phyloP scores from a whole-genome alignment of 2,113 vertebrate genomes.

The Saccopteryx leptura region DNA sequence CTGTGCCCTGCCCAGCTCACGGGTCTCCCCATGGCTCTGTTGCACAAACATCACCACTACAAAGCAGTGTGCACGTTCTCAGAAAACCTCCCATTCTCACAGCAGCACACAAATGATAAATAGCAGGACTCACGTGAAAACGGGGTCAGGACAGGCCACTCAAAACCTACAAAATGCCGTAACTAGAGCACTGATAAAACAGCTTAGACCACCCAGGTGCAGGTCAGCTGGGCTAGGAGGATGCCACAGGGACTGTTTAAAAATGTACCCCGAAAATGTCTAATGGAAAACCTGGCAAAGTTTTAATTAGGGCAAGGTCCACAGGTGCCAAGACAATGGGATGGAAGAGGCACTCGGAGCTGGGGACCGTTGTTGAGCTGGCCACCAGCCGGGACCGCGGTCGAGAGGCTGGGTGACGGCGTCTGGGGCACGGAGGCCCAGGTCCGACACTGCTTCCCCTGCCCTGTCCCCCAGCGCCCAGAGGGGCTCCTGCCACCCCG shows the following conservation, averaged over 20 bases:
- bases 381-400: neutral
- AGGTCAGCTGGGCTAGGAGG: neutral
- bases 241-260: neutral
- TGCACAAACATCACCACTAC: constrained; percentile 11
- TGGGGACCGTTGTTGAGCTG: neutral
- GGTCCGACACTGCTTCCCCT: accelerated
- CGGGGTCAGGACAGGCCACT: neutral
- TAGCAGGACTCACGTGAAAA: neutral
- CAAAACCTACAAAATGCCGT: neutral
- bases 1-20: neutral
- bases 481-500: neutral
- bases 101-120: neutral
- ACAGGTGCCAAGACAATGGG: neutral
- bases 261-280: neutral
- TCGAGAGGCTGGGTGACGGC: neutral
- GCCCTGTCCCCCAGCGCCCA: neutral
- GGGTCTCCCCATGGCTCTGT: neutral
- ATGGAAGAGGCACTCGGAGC: neutral
- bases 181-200: neutral
- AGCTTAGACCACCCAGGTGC: too few relatives aligned
- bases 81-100: constrained; percentile 29
- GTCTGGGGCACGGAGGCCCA: neutral
- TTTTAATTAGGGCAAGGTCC: neutral
- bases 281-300: neutral
- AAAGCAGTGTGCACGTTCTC: neutral